phyloP scores from a whole-genome alignment of 2,113 vertebrate species.

The Oreocharis arfaki region DNA sequence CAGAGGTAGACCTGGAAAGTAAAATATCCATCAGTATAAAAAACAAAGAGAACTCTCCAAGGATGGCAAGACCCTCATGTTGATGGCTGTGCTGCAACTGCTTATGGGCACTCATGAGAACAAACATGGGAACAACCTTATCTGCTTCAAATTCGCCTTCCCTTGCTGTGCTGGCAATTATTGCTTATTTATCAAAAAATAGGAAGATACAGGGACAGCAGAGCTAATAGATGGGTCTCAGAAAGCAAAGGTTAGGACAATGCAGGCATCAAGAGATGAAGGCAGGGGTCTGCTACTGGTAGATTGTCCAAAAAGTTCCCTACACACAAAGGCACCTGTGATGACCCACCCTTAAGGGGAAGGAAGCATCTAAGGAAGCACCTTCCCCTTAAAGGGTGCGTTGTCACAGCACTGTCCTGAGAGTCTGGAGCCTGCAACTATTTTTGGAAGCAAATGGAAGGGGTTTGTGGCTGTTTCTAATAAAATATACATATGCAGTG shows the following conservation, averaged over 20 bases:
- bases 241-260: not conserved
- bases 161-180: not conserved
- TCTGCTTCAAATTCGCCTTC: not conserved
- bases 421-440: not conserved
- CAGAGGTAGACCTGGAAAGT: not conserved
- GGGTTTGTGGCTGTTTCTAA: not conserved
- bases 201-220: not conserved
- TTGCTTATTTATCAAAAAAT: rapidly evolving
- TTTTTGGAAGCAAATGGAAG: not conserved
- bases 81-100: not conserved
- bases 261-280: not conserved
- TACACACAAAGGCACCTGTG: not conserved
- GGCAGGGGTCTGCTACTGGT: not conserved
- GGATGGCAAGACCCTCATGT: rapidly evolving
- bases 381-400: not conserved
- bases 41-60: not conserved
- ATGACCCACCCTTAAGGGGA: not conserved
- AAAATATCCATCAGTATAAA: not conserved
- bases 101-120: not conserved
- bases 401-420: not conserved
- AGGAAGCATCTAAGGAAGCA: not conserved
- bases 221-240: not conserved
- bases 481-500: not conserved
- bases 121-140: not conserved
- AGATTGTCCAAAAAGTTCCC: not conserved